Evolutionary conservation across 2,113 vertebrate species (phyloP).

Genomic region (Stegostoma tigrinum): DNA sequence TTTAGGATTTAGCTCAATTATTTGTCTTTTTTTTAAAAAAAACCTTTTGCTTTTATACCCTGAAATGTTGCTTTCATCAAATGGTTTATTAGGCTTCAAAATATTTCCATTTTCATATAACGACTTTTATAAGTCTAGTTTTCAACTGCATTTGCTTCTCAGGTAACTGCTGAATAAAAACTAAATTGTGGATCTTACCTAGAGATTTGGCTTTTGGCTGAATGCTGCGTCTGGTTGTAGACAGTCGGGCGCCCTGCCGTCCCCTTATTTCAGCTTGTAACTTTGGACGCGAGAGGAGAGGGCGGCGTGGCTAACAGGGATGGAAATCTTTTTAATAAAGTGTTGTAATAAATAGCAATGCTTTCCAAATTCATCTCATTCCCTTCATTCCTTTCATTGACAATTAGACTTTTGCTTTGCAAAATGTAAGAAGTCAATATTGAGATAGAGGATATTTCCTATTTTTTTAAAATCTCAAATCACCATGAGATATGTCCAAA

Average conservation of each 20-base stretch:
- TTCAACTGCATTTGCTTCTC: background rate
- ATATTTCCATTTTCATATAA: background rate
- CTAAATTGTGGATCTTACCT: slow-evolving; percentile 55
- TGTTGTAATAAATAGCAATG: background rate
- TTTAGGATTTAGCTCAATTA: background rate
- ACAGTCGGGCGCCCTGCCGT: slow-evolving; percentile 78
- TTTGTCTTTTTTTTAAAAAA: background rate
- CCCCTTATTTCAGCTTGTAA: slow-evolving; percentile 72
- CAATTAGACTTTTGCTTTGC: background rate
- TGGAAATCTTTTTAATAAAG: background rate
- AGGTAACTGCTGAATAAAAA: background rate
- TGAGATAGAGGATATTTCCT: background rate
- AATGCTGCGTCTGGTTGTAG: slow-evolving; percentile 87
- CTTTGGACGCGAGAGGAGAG: slow-evolving; percentile 87
- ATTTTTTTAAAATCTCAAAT: background rate
- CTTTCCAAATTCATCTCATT: background rate
- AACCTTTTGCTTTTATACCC: background rate
- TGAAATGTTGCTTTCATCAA: background rate
- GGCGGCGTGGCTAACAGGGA: slow-evolving; percentile 72
- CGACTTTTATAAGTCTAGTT: background rate
- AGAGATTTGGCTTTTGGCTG: slow-evolving; percentile 84
- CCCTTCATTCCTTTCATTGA: background rate
- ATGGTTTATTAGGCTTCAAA: background rate
- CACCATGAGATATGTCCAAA: background rate
- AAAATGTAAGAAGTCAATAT: background rate